phyloP scores from a whole-genome alignment of 1,140 invertebrate genomes.

The Zaprionus kolodkinae region DNA sequence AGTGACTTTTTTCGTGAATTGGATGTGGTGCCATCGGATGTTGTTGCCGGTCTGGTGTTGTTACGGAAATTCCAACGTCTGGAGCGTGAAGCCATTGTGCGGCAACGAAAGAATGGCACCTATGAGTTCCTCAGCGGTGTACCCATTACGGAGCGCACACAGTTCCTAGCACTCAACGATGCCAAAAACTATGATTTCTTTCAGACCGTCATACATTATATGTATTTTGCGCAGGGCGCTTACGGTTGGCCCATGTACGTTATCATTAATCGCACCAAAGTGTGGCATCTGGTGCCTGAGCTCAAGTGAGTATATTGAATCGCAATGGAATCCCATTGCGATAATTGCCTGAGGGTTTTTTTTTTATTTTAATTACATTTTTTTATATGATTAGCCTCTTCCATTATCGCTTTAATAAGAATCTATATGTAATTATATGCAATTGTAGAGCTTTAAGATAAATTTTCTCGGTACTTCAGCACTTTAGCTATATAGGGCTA shows the following conservation, averaged over 20 bases:
- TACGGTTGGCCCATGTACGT: conserved; percentile 97
- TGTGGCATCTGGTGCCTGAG: conserved; percentile 90
- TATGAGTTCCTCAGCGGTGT: conserved; percentile 96
- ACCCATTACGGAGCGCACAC: conserved; percentile 92
- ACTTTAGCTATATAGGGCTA: not conserved
- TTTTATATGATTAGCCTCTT: too few relatives aligned
- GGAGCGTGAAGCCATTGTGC: conserved; percentile 91
- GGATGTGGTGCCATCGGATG: conserved; percentile 96
- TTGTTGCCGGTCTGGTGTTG: conserved; percentile 93
- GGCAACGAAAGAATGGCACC: conserved; percentile 93
- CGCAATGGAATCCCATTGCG: too few relatives aligned
- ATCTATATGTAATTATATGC: too few relatives aligned
- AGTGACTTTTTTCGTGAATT: conserved; percentile 96
- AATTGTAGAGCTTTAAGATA: too few relatives aligned
- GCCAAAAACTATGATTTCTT: conserved; percentile 90
- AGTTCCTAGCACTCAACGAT: conserved; percentile 93
- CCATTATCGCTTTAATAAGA: too few relatives aligned
- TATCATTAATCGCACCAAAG: conserved; percentile 89
- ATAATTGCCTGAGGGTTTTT: too few relatives aligned
- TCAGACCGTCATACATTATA: conserved; percentile 92
- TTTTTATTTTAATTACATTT: too few relatives aligned
- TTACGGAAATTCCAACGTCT: conserved; percentile 93
- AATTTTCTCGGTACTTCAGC: not conserved
- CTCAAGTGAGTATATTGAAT: conserved; percentile 85
- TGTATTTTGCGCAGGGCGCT: conserved; percentile 94